Evolutionary conservation across 1,140 invertebrate genomes (phyloP), one percentile per base, ranked within the genome.

Genomic region (Apis laboriosa): DNA sequence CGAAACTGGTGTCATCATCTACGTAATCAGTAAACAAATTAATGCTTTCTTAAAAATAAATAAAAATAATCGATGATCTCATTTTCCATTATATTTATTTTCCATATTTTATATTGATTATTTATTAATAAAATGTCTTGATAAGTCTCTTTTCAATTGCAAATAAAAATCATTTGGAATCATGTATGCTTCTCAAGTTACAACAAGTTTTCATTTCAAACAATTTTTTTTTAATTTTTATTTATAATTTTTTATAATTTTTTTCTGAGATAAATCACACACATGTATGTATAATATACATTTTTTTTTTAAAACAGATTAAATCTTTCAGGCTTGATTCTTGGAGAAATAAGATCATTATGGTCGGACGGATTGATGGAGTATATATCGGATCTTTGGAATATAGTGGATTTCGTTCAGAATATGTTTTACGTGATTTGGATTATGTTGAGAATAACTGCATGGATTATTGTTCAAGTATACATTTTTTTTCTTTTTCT

Each of bases 351-450:
- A 64, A 96, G 97, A 90, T 95, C 98, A 49, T 94, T 99, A 21
- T 99, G 98, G 96, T 95, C 96, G 0, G 97, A 97, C 81, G 98
- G 98, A 0, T 90, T 99, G n/a, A 92, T 97, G 55, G 97, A 98
- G 66, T 99, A 99, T 90, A 95, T 98, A 55, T 96, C 96, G 70
- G 98, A 99, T 94, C 95, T 99, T 80, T 99, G 99, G 99, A 99
- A 99, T 92, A 98, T 99, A 86, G 97, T 99, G 9, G 99, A 99
- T 92, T 99, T 99, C 90, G 97, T 99, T 86, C 98, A 98, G 24
- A 99, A 99, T 92, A 96, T 96, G 84, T 97, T 99, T 88, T 99
- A 99, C 91, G 96, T 99, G 28, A 96, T 97, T 49, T 99, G 98
- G 96, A 96, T 99, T 74, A 95, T 96, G 80, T 95, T 99, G 83